Evolutionary conservation across 2,113 vertebrate genomes (phyloP), one percentile per base, ranked within the genome.

Genomic region (Numenius arquata): DNA sequence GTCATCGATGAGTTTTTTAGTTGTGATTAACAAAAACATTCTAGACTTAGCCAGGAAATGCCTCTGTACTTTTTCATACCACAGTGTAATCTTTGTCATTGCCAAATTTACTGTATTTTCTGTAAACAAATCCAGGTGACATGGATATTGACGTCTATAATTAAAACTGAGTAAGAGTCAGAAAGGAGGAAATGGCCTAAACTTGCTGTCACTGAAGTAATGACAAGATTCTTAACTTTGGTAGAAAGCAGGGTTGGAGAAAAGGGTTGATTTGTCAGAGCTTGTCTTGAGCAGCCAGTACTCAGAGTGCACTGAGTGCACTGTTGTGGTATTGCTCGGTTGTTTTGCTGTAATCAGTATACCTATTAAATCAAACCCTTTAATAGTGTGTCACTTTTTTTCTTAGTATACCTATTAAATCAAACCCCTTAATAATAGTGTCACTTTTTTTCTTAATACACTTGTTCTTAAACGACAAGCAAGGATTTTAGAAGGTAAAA

Each of bases 41-140:
- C 30, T 63, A 52, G 80, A 56, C 79, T 82, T 76, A 87, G 30
- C 47, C 88, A 95, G 93, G 95, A 96, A 97, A 91, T 94, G 83
- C 71, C 63, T 90, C 74, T 95, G 63, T 50, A 47, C 47, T 45
- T 92, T 88, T 96, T 95, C 83, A 95, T 75, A 41, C 61, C 21
- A 41, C 25, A 50, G 1, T 0, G 8, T 81, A 63, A 41, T 66
- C 53, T 74, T 72, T 36, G 32, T 45, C 86, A 87, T 68, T 84
- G 76, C 52, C 61, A 67, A 38, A 77, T 88, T 40, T 67, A 65
- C 36, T 58, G 34, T 16, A 41, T 94, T 92, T 92, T 96, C 48
- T 67, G 52, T 95, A 85, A 93, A 82, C 65, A 87, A 61, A 45
- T 40, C 41, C 59, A 43, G 70, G 56, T 96, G 74, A 90, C 38